Evolutionary conservation across 2,888 invertebrate genomes (phyloP).

Genomic region (Trisateles emortualis): DNA sequence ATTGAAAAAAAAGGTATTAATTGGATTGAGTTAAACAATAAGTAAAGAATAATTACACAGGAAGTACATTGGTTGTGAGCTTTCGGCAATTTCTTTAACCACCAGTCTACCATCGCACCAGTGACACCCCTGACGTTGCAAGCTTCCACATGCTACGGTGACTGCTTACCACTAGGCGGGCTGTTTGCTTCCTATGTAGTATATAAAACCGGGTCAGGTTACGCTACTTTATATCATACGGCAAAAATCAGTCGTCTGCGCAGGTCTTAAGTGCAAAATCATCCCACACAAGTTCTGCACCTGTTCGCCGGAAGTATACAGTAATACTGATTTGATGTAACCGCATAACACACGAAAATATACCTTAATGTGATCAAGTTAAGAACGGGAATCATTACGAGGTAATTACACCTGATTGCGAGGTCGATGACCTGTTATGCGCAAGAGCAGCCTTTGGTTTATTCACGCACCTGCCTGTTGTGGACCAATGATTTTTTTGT

Average conservation of each 20-base stretch:
- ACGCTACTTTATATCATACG: too few species aligned
- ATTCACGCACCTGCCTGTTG: constrained; percentile 52
- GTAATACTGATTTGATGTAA: constrained; percentile 43
- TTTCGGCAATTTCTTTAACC: too few species aligned
- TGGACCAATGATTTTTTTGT: constrained; percentile 44
- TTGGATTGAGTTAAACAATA: too few species aligned
- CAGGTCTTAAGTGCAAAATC: constrained; percentile 23
- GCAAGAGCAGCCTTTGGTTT: constrained; percentile 57
- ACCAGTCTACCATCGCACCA: too few species aligned
- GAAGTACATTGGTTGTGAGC: too few species aligned
- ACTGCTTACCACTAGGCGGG: too few species aligned
- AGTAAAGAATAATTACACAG: too few species aligned
- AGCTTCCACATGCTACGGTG: too few species aligned
- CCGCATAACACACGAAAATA: constrained; percentile 24
- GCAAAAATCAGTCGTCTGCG: background rate
- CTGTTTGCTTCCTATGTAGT: too few species aligned
- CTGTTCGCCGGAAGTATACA: constrained; percentile 39
- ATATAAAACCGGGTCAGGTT: too few species aligned
- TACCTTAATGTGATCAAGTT: constrained; percentile 25
- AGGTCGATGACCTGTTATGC: constrained; percentile 54
- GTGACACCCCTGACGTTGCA: too few species aligned
- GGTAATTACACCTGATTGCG: constrained; percentile 32
- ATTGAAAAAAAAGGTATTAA: too few species aligned
- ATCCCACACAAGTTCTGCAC: constrained; percentile 38
- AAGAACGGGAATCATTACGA: constrained; percentile 27